Conservation (phyloP, 2,113 vertebrate genomes). For the Electrona antarctica region DNA sequence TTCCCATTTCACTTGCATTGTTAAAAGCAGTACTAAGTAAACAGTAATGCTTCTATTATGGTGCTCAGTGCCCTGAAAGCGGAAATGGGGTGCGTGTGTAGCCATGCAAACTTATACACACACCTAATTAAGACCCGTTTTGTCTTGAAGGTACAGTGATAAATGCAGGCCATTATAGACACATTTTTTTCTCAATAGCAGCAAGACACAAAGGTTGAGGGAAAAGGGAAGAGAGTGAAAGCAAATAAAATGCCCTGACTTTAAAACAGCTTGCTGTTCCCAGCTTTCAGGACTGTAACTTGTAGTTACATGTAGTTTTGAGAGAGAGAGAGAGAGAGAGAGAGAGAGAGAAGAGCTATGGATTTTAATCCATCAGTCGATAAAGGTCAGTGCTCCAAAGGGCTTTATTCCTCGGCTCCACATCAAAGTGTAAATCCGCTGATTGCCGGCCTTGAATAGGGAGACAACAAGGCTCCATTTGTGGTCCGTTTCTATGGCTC, state of each 20-base stretch:
- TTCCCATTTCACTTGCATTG: too few relatives aligned
- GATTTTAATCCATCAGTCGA: constrained; percentile 83
- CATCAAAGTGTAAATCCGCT: constrained; percentile 83
- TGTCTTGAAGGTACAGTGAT: constrained; percentile 38
- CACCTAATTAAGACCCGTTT: neutral
- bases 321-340: constrained; percentile 31
- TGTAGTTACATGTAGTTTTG: constrained; percentile 70
- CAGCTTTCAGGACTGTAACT: constrained; percentile 73
- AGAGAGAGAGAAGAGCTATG: constrained; percentile 63
- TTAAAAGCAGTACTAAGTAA: too few relatives aligned
- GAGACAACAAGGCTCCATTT: constrained; percentile 80
- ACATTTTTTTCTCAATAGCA: constrained; percentile 35
- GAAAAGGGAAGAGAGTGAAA: constrained; percentile 43
- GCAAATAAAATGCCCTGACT: constrained; percentile 43
- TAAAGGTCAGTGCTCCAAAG: constrained; percentile 82
- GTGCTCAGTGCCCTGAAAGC: too few relatives aligned
- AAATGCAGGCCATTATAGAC: neutral
- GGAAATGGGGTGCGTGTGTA: too few relatives aligned
- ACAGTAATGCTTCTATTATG: too few relatives aligned
- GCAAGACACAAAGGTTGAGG: constrained; percentile 49
- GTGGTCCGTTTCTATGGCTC: constrained; percentile 78
- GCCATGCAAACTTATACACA: too few relatives aligned
- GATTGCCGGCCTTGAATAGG: constrained; percentile 81
- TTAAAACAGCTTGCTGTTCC: constrained; percentile 56
- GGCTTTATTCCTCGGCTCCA: constrained; percentile 81